Evolutionary conservation across 2,113 vertebrate species (phyloP).

Genomic region (Oceanites oceanicus): DNA sequence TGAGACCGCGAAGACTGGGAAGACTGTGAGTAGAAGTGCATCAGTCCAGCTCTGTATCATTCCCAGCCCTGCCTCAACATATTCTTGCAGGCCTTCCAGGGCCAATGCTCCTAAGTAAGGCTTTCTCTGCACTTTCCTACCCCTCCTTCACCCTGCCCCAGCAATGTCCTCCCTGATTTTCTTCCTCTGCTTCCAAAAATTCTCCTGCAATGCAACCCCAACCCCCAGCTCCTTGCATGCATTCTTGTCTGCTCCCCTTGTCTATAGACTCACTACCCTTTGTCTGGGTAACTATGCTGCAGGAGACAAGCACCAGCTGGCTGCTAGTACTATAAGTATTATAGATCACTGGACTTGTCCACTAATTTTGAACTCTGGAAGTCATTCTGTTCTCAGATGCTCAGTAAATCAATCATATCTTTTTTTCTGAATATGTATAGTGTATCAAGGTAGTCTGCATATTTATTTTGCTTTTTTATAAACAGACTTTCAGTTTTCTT

Average conservation of each 20-base stretch:
- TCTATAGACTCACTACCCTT: neutral
- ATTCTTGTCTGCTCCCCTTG: neutral
- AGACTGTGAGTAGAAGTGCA: accelerated
- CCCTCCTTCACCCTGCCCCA: neutral
- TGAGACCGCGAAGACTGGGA: neutral
- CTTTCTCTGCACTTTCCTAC: neutral
- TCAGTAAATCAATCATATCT: neutral
- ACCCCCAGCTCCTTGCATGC: accelerated
- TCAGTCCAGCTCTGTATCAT: neutral
- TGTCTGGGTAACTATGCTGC: neutral
- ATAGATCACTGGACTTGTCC: neutral
- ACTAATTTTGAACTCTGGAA: neutral
- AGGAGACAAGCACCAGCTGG: neutral
- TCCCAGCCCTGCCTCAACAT: neutral
- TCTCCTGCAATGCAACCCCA: neutral
- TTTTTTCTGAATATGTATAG: neutral
- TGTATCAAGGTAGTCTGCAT: neutral
- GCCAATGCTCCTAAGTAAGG: neutral
- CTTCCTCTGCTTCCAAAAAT: neutral
- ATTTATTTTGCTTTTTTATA: neutral
- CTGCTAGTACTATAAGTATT: neutral
- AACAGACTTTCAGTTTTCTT: neutral
- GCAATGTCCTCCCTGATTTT: neutral
- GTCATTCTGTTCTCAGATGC: neutral
- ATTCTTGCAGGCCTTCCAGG: neutral